Evolutionary conservation across 2,888 invertebrate species (phyloP), one percentile per base, ranked within the genome.

Genomic region (Rutpela maculata): DNA sequence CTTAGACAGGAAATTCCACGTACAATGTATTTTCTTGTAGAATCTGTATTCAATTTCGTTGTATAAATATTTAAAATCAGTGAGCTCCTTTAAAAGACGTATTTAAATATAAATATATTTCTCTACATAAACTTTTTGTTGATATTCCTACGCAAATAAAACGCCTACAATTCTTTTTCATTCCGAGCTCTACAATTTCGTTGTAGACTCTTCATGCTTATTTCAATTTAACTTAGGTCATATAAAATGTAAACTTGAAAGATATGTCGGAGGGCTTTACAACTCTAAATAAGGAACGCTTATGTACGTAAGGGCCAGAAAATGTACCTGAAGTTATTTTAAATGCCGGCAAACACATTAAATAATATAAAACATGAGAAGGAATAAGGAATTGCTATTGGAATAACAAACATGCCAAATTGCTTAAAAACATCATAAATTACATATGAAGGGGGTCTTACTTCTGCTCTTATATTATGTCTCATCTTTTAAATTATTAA

Each of bases 341-440:
- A n/a, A 50, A 50, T 50, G 50, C 50, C 15, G 2, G 50, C 50
- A 50, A 50, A 50, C 50, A 50, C n/a, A 50, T 50, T 50, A 50
- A 50, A 50, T 50, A 50, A 50, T 50, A 1, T 50, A 43, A 50
- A 12, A 6, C 15, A n/a, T 50, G 50, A n/a, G 15, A 12, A 50
- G 50, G 50, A 50, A 50, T 50, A 12, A 50, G 50, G 50, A 50
- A 50, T 50, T 50, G 50, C 50, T 50, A 50, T 15, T 50, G n/a
- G 50, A n/a, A n/a, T 50, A n/a, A 50, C 50, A 50, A 50, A 50
- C n/a, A 50, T 50, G 50, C n/a, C n/a, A 50, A 50, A 50, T 50
- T 50, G 6, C 50, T 50, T 50, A 50, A 50, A 50, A 50, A 50
- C n/a, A 50, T 50, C 50, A 50, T 50, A 50, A 50, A 50, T 50